Base-by-base conservation (phyloP, 2,797 vertebrate species). In the Rallus crepitans region DNA sequence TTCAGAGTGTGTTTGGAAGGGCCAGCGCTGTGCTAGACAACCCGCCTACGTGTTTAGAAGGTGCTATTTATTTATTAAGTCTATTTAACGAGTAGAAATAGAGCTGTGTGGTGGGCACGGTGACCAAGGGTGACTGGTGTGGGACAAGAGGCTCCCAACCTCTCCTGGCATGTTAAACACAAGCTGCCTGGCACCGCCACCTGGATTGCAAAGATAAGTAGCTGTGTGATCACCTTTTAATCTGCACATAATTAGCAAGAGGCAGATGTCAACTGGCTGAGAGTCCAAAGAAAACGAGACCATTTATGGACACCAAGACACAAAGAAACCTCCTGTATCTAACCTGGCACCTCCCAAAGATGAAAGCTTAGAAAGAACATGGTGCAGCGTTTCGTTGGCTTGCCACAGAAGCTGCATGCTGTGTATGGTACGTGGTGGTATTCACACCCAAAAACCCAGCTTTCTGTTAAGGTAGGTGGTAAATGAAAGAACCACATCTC, bases 51-150 rank as follows among this genome's bases (percentile, higher is more conserved):
- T 1, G 15, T 89, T 91, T 81, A 73, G 94, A 93, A 95, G 82
- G 90, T 94, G 82, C 91, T 76, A 84, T 94, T 96, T 96, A 85
- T 94, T 95, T 95, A 87, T 93, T 83, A 94, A 90, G 72, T 87
- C 19, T 89, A 55, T 93, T 94, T 94, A 92, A 92, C 0, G 0
- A 94, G 73, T n/a, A 93, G 95, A 95, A 96, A 94, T 94, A 97
- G 95, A 88, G 73, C 66, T 12, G 52, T 45, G 82, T 14, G 71
- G 80, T 69, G 90, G 73, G 87, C 79, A 91, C 0, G 1, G 55
- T 39, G 72, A 57, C 68, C 11, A 1, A 69, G 80, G 42, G 72
- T 48, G 86, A 35, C 73, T 31, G 66, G 57, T 24, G 69, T 37
- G 42, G 89, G 89, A 39, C 2, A 8, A 87, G 77, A 87, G 77